Conservation (phyloP, 2,888 invertebrate genomes). For the Diplazon laetatorius region DNA sequence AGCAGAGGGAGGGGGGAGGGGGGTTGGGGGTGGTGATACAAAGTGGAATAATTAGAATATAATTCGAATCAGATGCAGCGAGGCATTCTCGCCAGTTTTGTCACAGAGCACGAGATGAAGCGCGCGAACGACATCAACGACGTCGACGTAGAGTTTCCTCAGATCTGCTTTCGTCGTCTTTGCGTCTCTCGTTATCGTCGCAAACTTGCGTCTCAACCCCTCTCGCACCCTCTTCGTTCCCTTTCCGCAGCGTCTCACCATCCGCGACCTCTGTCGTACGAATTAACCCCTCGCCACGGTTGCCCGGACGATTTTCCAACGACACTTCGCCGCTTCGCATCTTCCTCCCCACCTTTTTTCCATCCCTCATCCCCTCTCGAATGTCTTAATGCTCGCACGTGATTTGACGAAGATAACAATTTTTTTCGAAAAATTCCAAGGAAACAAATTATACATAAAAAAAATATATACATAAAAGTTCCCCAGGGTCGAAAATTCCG, state of each 20-base stretch:
- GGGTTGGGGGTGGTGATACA: constrained; percentile 52
- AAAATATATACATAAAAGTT: no score
- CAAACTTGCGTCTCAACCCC: constrained; percentile 8
- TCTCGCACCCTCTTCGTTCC: constrained; percentile 36
- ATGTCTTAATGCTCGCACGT: constrained; percentile 16
- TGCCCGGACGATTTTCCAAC: no score
- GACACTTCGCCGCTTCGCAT: no score
- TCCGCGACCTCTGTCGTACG: constrained; percentile 13
- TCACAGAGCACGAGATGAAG: constrained; percentile 2
- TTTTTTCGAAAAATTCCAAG: no score
- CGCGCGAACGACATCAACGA: constrained; percentile 6
- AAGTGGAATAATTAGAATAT: constrained; percentile 65
- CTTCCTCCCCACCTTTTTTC: constrained; percentile 16
- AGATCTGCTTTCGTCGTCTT: constrained; percentile 3
- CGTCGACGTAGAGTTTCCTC: constrained; percentile 36
- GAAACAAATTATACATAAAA: no score
- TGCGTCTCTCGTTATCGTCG: constrained; percentile 12
- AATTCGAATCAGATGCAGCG: constrained; percentile 64
- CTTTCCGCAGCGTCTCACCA: constrained; percentile 31
- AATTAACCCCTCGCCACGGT: no score
- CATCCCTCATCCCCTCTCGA: constrained; percentile 8
- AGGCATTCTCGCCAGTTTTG: constrained; percentile 39
- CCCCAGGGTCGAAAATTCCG: no score
- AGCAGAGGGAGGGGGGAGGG: no score
- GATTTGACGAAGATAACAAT: constrained; percentile 23